These are phyloP conservation scores for Takifugu ocellatus DNA, from an alignment of 2,797 vertebrate genomes.

Conservation along the genomic window DNA sequence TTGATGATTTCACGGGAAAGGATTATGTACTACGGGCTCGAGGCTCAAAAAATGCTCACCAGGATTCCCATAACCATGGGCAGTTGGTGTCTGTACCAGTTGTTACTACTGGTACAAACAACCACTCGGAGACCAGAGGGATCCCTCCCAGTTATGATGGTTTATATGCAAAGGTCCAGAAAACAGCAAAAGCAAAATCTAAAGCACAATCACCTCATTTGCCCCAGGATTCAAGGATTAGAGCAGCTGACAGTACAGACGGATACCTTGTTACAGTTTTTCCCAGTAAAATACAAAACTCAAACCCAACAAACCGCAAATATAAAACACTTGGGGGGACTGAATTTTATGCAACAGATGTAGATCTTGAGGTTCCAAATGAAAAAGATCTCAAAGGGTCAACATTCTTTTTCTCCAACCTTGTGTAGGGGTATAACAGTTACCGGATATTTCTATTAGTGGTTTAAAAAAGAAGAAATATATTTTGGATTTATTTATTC, in stretches of 20 bases:
- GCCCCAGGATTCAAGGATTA: conserved; percentile 15
- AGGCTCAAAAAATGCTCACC: conserved; percentile 30
- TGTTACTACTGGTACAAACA: conserved; percentile 9
- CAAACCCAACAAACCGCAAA: conserved; percentile 38
- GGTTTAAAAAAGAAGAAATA: not conserved
- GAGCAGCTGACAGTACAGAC: conserved; percentile 13
- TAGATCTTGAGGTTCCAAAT: conserved; percentile 74
- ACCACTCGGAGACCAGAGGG: conserved; percentile 13
- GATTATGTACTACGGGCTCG: conserved; percentile 54
- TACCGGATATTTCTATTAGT: not conserved
- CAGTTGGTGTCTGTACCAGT: conserved; percentile 5
- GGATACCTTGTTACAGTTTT: conserved; percentile 60
- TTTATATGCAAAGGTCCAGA: conserved; percentile 11
- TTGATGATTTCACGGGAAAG: conserved; percentile 66
- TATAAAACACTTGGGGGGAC: conserved; percentile 46
- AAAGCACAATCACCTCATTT: conserved; percentile 6
- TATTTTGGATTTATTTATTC: conserved; percentile 22
- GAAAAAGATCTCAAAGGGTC: conserved; percentile 53
- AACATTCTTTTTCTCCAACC: conserved; percentile 60
- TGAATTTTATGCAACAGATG: conserved; percentile 35
- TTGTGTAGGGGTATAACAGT: conserved; percentile 43
- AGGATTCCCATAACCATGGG: conserved; percentile 4
- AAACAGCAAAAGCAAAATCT: not conserved
- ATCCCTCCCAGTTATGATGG: conserved; percentile 1
- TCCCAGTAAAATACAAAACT: conserved; percentile 30